Percentiles rank a stretch among this genome's conserved stretches.
These are phyloP conservation scores for Rhinophrynus dorsalis DNA, from an alignment of 2,797 vertebrate species.

Conservation along the genomic window DNA sequence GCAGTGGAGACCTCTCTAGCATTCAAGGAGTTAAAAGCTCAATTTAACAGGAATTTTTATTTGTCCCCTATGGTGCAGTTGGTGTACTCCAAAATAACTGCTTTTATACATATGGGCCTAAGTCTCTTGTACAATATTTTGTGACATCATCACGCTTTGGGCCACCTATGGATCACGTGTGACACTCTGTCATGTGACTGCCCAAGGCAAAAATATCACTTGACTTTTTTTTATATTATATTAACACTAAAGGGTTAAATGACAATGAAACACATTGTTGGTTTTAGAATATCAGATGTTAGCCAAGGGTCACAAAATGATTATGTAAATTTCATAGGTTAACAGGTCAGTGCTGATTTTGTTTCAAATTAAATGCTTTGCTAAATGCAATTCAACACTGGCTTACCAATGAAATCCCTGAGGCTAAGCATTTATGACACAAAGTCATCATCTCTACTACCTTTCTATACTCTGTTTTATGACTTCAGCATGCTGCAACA, in stretches of 20 bases:
- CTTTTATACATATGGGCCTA: no score
- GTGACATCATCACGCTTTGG: no score
- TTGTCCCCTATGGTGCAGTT: no score
- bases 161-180: no score
- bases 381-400: conserved; percentile 6
- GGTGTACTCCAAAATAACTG: no score
- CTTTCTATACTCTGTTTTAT: conserved; percentile 28
- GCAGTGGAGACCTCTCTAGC: no score
- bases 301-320: conserved; percentile 22
- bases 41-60: no score
- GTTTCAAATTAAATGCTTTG: conserved; percentile 11
- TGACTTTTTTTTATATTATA: no score
- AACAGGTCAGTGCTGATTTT: conserved; percentile 30
- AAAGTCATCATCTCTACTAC: conserved; percentile 14
- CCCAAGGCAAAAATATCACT: no score
- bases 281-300: not conserved
- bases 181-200: no score
- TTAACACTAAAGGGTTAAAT: not conserved
- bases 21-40: no score
- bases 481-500: conserved; percentile 24
- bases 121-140: no score
- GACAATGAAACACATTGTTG: not conserved
- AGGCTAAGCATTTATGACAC: not conserved
- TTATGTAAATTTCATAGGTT: conserved; percentile 29
- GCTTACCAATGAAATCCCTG: conserved; percentile 11